Evolutionary conservation across 2,797 vertebrate species (phyloP), one percentile per base, ranked within the genome.

Genomic region (Oryzias sinensis): DNA sequence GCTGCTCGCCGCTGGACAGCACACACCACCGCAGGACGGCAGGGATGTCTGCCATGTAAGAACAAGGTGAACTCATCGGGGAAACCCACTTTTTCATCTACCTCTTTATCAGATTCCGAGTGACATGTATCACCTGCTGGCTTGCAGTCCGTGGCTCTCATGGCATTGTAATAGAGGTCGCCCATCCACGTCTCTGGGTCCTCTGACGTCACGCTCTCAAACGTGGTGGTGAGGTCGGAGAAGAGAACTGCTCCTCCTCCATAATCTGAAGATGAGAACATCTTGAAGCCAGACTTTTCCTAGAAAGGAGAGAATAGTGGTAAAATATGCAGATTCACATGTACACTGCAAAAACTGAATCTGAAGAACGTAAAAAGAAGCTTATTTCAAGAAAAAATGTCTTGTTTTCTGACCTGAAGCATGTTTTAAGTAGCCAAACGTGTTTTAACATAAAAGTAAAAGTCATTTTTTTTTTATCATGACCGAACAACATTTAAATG

Each of bases 101-200:
- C 29, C 8, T 37, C 33, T 37, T 13, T 37, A 13, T 9, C 33
- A 37, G 5, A 13, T 42, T 42, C 5, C 16, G 42, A 14, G 5
- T 43, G 9, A 42, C 0, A 43, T 37, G 16, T 24, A 44, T 90
- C 77, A 97, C 95, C 84, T 83, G 78, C 74, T 43, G 80, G 58
- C 55, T 92, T 72, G 60, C 97, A 99, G 84, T 91, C 91, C 88
- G 96, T 90, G 29, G 93, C 95, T 59, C 59, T 87, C 80, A 97
- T 60, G 42, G 91, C 91, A 2, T 58, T 83, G 42, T 94, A 72
- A 69, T 95, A 99, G 27, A 74, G 71, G 0, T 20, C 75, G 22
- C 96, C 95, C 88, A 98, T 87, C 97, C 97, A 99, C 0, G 54
- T 74, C 61, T 88, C 81, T 4, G 95, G 94, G 41, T 90, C 91